Base-by-base conservation (phyloP, 2,113 vertebrate genomes). In the Platanista minor region DNA sequence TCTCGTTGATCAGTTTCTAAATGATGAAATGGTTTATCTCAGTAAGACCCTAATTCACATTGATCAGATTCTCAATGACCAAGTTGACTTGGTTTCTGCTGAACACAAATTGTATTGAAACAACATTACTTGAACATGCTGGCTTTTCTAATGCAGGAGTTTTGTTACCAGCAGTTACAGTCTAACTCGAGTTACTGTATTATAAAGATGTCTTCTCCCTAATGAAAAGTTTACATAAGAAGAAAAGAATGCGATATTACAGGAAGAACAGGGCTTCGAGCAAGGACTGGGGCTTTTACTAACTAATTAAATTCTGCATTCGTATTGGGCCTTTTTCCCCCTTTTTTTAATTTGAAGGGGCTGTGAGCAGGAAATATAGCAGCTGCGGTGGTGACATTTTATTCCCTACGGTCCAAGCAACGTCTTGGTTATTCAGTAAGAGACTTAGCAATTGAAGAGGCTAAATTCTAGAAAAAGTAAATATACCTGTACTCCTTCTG, bases 161-260 rank as follows among this genome's bases (percentile, higher is more conserved):
- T 99, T 98, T 97, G 98, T 99, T 99, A 99, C 98, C 98, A 98
- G 29, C 97, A 98, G 98, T 98, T 99, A 97, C 99, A 99, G 99
- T 99, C 99, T 96, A 98, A 98, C 98, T 95, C 96, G 96, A 98
- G 98, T 99, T 99, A 99, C 99, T 99, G 98, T 99, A 99, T 99
- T 99, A 99, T 97, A 98, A 98, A 98, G 97, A 98, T 98, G 98
- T 98, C 98, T 98, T 97, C 96, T 97, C 94, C 90, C 33, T 99
- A 99, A 99, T 99, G 98, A 99, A 99, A 99, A 99, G 99, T 99
- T 98, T 98, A 98, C 98, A 99, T 97, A 98, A 98, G 98, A 96
- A 98, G 96, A 78, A 97, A 97, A 98, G 98, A 99, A 99, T 99
- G 98, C 96, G 74, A 74, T 98, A 91, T 99, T 99, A 98, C 98